Percentiles rank a stretch among this genome's conserved stretches.
phyloP scores from a whole-genome alignment of 2,113 vertebrate species.

The Chaetops frenatus region DNA sequence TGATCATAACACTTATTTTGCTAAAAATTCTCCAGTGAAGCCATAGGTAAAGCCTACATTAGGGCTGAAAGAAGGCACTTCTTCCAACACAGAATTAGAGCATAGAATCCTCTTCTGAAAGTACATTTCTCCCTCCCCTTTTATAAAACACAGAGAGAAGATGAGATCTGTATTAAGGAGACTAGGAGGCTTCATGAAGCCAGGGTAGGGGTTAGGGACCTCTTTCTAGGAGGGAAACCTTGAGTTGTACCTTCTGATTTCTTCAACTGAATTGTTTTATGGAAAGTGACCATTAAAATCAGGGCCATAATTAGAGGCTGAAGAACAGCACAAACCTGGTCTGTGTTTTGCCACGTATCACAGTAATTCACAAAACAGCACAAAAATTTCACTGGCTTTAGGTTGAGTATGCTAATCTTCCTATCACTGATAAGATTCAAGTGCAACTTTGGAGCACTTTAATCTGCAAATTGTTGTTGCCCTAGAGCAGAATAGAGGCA shows the following conservation, averaged over 20 bases:
- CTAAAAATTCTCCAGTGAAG: neutral
- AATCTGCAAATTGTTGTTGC: neutral
- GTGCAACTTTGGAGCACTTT: neutral
- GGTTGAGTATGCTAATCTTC: neutral
- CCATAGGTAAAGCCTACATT: neutral
- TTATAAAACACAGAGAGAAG: neutral
- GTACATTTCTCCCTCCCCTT: neutral
- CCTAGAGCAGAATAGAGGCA: neutral
- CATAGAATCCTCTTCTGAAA: neutral
- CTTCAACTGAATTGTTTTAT: neutral
- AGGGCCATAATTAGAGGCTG: neutral
- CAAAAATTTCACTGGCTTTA: neutral
- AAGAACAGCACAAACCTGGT: neutral
- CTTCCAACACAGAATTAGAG: neutral
- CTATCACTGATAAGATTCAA: neutral
- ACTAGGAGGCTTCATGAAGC: neutral
- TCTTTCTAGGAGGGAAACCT: neutral
- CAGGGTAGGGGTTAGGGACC: neutral
- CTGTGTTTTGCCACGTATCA: neutral
- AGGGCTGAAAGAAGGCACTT: neutral
- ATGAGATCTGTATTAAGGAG: neutral
- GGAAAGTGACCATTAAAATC: neutral
- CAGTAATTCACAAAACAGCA: neutral
- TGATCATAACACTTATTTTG: neutral
- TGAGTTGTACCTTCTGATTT: neutral